Base-by-base conservation (phyloP, 2,888 invertebrate species). In the Drosophila mulleri region DNA sequence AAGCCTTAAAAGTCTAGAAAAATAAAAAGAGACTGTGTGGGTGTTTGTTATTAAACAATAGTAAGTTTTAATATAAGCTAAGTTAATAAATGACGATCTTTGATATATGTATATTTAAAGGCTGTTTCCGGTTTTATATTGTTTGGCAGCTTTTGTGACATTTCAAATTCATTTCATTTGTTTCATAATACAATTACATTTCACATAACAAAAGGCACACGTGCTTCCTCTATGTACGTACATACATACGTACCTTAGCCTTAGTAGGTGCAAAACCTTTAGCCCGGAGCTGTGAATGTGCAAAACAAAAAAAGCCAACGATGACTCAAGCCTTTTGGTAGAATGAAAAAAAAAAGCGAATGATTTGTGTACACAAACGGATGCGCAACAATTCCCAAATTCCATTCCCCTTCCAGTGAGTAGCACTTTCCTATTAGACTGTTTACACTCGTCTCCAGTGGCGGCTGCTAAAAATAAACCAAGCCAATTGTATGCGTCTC, bases 101-200 rank as follows among this genome's bases (percentile, higher is more conserved):
- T 9, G 45, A 1, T 23, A 20, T 41, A 18, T 41, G 11, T 35
- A 23, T 37, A n/a, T 39, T 32, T 23, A 23, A 6, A 11, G 20
- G 16, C 8, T 18, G 2, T 23, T 44, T 29, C 29, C 6, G 6
- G 12, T n/a, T 14, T 14, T 14, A 18, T 1, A 11, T 26, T 39
- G 18, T 41, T 39, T 18, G 48, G 2, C 29, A 23, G 35, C 42
- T 45, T 58, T n/a, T 54, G 42, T 54, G 45, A 61, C 57, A 59
- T 42, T 57, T 23, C 37, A 35, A 52, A 58, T 20, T 18, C 6
- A 18, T 26, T 37, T 61, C 45, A 23, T 26, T 39, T 75, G 80
- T 78, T 78, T 78, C 78, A 78, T 78, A 78, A 78, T 80, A 75
- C 80, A 67, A 80, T 80, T 79, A 54, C 42, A 58, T n/a, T 59